Evolutionary conservation across 2,888 invertebrate genomes (phyloP).

Genomic region (Nephrotoma appendiculata): DNA sequence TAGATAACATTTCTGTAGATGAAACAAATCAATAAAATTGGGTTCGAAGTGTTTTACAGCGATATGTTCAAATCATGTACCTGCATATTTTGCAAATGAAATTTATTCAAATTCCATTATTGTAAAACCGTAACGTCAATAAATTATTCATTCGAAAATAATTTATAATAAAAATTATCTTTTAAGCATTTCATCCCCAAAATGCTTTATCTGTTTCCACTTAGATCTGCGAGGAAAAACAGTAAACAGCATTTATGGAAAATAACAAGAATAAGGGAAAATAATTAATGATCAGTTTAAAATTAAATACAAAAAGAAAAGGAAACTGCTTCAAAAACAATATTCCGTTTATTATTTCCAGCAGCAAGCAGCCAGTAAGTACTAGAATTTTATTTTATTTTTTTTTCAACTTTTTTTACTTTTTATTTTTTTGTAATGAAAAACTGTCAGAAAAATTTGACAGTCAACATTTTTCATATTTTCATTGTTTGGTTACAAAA

Average conservation of each 20-base stretch:
- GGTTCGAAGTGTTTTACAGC: too few relatives aligned
- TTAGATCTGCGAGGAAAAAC: background rate
- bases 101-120: background rate
- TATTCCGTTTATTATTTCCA: background rate
- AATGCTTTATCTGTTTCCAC: background rate
- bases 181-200: background rate
- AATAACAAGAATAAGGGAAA: background rate
- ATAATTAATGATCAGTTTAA: background rate
- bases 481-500: background rate
- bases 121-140: background rate
- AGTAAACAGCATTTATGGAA: background rate
- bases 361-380: background rate
- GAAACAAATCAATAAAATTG: too few relatives aligned
- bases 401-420: background rate
- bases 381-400: background rate
- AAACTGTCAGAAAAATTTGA: background rate
- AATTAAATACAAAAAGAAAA: background rate
- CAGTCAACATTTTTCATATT: background rate
- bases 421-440: background rate
- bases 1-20: too few relatives aligned
- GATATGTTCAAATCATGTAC: too few relatives aligned
- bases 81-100: too few relatives aligned
- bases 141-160: background rate
- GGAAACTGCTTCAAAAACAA: background rate
- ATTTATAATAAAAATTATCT: background rate